Evolutionary conservation across 1,140 invertebrate species (phyloP).

Genomic region (Sipha flava): DNA sequence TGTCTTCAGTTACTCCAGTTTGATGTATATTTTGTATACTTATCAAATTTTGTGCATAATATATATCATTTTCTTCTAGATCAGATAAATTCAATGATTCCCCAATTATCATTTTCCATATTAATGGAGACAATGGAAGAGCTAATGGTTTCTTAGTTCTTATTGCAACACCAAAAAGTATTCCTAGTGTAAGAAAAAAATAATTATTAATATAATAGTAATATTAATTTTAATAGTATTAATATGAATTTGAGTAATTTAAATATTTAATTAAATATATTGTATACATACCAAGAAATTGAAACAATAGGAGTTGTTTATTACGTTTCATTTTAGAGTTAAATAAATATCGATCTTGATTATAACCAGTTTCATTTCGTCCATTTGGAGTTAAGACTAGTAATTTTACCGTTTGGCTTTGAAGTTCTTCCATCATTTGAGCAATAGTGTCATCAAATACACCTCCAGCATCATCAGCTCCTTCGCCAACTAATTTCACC

Average conservation of each 20-base stretch:
- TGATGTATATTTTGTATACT: slow-evolving; percentile 54
- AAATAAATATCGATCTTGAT: slow-evolving; percentile 54
- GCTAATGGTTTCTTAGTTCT: slow-evolving; percentile 55
- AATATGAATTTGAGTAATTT: neutral
- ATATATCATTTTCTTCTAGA: slow-evolving; percentile 56
- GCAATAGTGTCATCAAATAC: slow-evolving; percentile 66
- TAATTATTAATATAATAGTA: neutral
- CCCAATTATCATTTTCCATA: slow-evolving; percentile 58
- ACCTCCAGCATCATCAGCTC: slow-evolving; percentile 60
- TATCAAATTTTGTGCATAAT: slow-evolving; percentile 54
- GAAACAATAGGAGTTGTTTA: slow-evolving; percentile 50
- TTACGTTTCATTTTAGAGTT: slow-evolving; percentile 51
- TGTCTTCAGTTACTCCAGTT: slow-evolving; percentile 52
- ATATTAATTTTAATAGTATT: neutral
- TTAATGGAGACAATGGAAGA: slow-evolving; percentile 54
- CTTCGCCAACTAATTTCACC: slow-evolving; percentile 56
- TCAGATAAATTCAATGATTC: slow-evolving; percentile 54
- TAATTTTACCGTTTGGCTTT: slow-evolving; percentile 47
- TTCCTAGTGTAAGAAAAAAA: no score
- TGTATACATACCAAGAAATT: slow-evolving; percentile 48
- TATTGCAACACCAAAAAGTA: slow-evolving; percentile 53
- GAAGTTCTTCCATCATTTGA: slow-evolving; percentile 57
- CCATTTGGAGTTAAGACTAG: slow-evolving; percentile 53
- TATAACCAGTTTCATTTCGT: slow-evolving; percentile 53
- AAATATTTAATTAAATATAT: no score